Conservation (phyloP, 2,113 vertebrate species). For the Dryoscopus gambensis region DNA sequence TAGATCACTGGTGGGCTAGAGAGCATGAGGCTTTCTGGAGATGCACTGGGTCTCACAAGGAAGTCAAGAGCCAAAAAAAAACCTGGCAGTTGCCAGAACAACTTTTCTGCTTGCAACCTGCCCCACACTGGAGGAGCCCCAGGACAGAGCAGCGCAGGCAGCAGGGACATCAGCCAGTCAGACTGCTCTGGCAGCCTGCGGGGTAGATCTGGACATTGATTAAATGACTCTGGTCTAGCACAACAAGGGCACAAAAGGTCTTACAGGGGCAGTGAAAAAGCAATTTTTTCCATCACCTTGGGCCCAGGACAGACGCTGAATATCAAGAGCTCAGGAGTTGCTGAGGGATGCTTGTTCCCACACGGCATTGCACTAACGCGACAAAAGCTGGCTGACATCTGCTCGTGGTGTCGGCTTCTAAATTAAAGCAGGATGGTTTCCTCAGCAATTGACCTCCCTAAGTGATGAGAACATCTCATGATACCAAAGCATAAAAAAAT, state of each 20-base stretch:
- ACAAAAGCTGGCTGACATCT: background rate
- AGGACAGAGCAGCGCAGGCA: background rate
- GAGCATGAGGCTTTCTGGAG: background rate
- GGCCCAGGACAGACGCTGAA: background rate
- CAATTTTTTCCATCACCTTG: background rate
- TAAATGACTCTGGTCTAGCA: background rate
- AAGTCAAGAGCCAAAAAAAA: background rate
- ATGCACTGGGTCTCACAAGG: background rate
- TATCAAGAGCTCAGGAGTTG: background rate
- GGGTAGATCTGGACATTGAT: background rate
- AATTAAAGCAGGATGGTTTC: background rate
- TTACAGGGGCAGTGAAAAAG: background rate
- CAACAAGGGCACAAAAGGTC: background rate
- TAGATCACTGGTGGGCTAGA: accelerated
- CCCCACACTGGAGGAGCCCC: background rate
- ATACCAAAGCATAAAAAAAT: background rate
- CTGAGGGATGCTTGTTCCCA: background rate
- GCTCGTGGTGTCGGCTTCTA: background rate
- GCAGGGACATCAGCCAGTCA: background rate
- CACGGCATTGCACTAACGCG: accelerated
- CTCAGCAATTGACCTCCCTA: background rate
- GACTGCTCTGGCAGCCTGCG: background rate
- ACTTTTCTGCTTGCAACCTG: background rate
- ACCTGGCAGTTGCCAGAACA: background rate
- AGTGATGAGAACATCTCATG: background rate